Percentiles rank a stretch among this genome's conserved stretches.
Evolutionary conservation across 2,797 vertebrate species (phyloP).

Genomic region (Geotrypetes seraphini): DNA sequence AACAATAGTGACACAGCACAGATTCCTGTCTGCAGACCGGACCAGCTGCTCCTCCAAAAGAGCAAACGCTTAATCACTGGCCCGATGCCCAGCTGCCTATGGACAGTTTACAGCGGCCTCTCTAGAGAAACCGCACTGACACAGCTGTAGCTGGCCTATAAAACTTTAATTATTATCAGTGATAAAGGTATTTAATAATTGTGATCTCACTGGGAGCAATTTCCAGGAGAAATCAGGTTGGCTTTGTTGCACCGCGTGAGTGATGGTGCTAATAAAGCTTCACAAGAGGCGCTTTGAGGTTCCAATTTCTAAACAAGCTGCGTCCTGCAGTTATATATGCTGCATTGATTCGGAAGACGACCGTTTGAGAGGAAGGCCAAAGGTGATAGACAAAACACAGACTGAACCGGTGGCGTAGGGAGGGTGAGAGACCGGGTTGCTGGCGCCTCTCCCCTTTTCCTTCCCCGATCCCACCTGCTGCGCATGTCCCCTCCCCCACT

Average conservation of each 20-base stretch:
- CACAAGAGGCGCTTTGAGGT: conserved; percentile 20
- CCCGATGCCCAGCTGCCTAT: conserved; percentile 5
- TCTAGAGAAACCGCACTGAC: conserved; percentile 23
- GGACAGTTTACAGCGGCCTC: conserved; percentile 15
- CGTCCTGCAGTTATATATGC: conserved; percentile 20
- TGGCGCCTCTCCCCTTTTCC: too few relatives aligned
- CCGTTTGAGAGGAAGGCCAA: too few relatives aligned
- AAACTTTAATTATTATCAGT: conserved; percentile 45
- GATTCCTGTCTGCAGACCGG: too few relatives aligned
- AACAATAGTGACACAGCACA: too few relatives aligned
- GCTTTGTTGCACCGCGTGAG: conserved; percentile 34
- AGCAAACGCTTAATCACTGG: conserved; percentile 6
- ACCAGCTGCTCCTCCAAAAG: conserved; percentile 1
- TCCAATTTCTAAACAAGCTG: conserved; percentile 10
- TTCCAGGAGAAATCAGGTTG: conserved; percentile 34
- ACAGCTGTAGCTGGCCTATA: conserved; percentile 33
- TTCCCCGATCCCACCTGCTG: too few relatives aligned
- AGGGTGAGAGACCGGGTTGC: too few relatives aligned
- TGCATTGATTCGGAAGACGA: not conserved
- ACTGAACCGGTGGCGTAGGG: too few relatives aligned
- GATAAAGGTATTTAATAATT: conserved; percentile 46
- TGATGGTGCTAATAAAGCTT: conserved; percentile 41
- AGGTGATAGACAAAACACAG: too few relatives aligned
- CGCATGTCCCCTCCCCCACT: too few relatives aligned
- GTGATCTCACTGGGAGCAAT: conserved; percentile 34